A percentile compares a stretch with the other conserved stretches of the same genome.
These are phyloP conservation scores for Arctia plantaginis DNA, from an alignment of 2,888 invertebrate species.

Conservation along the genomic window DNA sequence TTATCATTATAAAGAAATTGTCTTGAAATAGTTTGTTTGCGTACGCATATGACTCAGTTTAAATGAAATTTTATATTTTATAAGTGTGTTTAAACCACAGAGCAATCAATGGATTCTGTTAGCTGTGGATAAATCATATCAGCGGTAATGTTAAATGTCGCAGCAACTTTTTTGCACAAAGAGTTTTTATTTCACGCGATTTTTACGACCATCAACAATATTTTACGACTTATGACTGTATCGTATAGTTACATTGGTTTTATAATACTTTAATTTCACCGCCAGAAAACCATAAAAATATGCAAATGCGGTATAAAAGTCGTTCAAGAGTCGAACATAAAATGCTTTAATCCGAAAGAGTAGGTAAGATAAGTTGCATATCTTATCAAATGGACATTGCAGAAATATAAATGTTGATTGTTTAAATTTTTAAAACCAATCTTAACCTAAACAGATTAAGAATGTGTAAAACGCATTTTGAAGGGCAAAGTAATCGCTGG, in stretches of 20 bases:
- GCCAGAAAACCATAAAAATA: conserved; percentile 84
- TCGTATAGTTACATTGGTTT: conserved; percentile 79
- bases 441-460: not conserved
- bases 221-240: conserved; percentile 81
- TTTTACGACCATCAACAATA: conserved; percentile 81
- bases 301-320: conserved; percentile 83
- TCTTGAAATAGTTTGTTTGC: too few relatives aligned
- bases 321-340: conserved; percentile 70
- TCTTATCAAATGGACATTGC: conserved; percentile 39
- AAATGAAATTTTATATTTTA: not conserved
- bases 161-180: conserved; percentile 75
- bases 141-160: conserved; percentile 67
- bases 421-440: conserved; percentile 4
- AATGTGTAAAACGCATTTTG: not conserved
- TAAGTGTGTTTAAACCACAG: not conserved
- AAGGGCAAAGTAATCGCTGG: not conserved
- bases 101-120: not conserved
- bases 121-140: conserved; percentile 6
- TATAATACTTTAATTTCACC: conserved; percentile 86
- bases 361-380: conserved; percentile 39
- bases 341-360: conserved; percentile 66
- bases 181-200: conserved; percentile 78
- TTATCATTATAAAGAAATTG: not conserved
- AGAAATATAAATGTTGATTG: conserved; percentile 27
- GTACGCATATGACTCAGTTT: not conserved